Percentiles rank a stretch among this genome's conserved stretches.
phyloP scores from a whole-genome alignment of 2,797 vertebrate species.

The Enteromius thamalakanensis region DNA sequence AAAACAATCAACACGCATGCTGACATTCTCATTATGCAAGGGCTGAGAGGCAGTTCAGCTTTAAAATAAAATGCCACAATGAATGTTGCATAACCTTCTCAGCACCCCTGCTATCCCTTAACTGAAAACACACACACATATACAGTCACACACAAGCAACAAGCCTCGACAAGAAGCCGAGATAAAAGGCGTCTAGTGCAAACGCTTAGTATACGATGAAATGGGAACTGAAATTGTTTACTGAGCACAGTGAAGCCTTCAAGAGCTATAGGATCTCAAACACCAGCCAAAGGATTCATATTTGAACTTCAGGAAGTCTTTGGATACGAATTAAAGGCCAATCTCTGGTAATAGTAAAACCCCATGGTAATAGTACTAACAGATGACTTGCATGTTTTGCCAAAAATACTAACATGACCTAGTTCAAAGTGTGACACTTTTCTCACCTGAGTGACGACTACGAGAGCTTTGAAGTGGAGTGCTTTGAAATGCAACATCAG shows the following conservation, averaged over 20 bases:
- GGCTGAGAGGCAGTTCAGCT: neutral
- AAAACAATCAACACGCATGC: conserved; percentile 30
- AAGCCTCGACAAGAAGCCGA: neutral
- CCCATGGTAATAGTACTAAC: neutral
- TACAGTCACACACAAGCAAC: neutral
- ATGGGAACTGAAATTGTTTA: conserved; percentile 36
- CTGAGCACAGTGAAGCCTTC: neutral
- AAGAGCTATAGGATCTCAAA: conserved; percentile 11
- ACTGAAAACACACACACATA: neutral
- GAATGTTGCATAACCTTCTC: neutral
- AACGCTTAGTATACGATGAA: conserved; percentile 26
- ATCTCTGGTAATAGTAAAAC: neutral
- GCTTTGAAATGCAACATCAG: conserved; percentile 50
- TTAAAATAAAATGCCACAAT: conserved; percentile 39
- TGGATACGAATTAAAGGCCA: conserved; percentile 11
- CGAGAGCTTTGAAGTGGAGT: conserved; percentile 51
- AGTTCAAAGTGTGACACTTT: conserved; percentile 22
- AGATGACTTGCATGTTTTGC: conserved; percentile 3
- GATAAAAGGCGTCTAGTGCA: conserved; percentile 11
- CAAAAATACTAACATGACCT: conserved; percentile 23
- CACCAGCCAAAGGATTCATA: neutral
- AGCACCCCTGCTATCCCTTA: neutral
- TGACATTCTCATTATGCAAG: conserved; percentile 30
- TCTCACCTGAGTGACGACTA: conserved; percentile 40
- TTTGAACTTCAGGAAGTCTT: neutral